A percentile compares a stretch with the other conserved stretches of the same genome.
These are phyloP conservation scores for Cremastobaeus sp. DNA, from an alignment of 2,888 invertebrate genomes.

Conservation along the genomic window DNA sequence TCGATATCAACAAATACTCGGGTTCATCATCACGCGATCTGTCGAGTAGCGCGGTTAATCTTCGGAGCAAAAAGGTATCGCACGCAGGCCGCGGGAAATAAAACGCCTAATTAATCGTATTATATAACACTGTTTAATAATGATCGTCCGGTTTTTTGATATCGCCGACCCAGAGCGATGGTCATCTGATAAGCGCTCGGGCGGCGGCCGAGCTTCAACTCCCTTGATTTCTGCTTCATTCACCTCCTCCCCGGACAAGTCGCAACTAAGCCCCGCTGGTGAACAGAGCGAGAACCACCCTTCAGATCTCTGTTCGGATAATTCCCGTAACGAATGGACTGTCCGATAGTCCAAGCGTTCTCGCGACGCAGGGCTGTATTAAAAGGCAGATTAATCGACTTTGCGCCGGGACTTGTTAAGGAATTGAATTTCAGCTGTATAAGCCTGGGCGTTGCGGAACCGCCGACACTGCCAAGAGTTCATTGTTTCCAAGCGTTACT, in stretches of 20 bases:
- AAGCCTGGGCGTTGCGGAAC: conserved; percentile 41
- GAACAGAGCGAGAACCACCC: conserved; percentile 63
- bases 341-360: conserved; percentile 61
- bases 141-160: conserved; percentile 32
- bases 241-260: conserved; percentile 54
- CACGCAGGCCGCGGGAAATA: neutral
- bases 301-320: conserved; percentile 68
- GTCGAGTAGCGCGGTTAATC: no score
- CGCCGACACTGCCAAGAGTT: conserved; percentile 31
- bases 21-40: no score
- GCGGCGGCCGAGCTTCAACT: conserved; percentile 59
- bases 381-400: conserved; percentile 70
- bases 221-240: conserved; percentile 51
- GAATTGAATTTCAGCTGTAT: conserved; percentile 60
- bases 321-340: conserved; percentile 69
- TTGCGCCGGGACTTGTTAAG: conserved; percentile 59
- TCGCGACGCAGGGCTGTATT: conserved; percentile 64
- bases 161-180: conserved; percentile 62
- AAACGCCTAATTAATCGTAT: conserved; percentile 17
- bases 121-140: conserved; percentile 26
- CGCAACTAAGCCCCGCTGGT: conserved; percentile 58
- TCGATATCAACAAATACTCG: no score
- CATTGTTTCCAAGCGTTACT: conserved; percentile 56
- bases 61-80: no score
- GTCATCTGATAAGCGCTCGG: conserved; percentile 69